phyloP scores from a whole-genome alignment of 2,888 invertebrate species.

The Deroplatys truncata region DNA sequence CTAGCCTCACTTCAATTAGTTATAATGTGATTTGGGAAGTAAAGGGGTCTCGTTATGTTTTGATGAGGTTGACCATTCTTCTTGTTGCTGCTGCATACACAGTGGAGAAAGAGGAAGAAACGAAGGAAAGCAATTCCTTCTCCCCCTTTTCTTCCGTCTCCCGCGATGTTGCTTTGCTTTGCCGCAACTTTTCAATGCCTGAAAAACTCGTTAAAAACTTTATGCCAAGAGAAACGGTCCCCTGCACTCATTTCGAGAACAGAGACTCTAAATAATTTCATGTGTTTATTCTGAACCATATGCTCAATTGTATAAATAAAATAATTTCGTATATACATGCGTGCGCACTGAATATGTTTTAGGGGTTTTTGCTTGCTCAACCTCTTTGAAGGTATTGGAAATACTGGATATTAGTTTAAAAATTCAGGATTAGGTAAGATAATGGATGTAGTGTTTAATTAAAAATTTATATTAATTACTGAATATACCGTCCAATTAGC shows the following conservation, averaged over 20 bases:
- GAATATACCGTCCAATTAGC: too few species aligned
- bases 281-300: neutral
- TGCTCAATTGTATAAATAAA: neutral
- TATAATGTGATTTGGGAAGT: constrained; percentile 30
- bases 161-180: constrained; percentile 8
- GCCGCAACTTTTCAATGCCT: constrained; percentile 16
- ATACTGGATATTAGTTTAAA: too few species aligned
- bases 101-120: constrained; percentile 3
- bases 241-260: neutral
- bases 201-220: constrained; percentile 37
- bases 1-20: constrained; percentile 27
- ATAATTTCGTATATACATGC: neutral
- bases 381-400: too few species aligned
- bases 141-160: neutral
- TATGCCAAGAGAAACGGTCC: constrained; percentile 27
- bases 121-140: constrained; percentile 20
- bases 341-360: neutral
- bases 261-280: neutral
- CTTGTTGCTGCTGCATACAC: constrained; percentile 8
- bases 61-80: constrained; percentile 30
- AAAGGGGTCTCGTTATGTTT: constrained; percentile 28
- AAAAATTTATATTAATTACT: too few species aligned
- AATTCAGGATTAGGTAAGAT: too few species aligned
- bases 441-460: too few species aligned
- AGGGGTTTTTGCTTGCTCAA: too few species aligned